These are phyloP conservation scores for Corapipo altera DNA, from an alignment of 2,113 vertebrate species.

Conservation along the genomic window DNA sequence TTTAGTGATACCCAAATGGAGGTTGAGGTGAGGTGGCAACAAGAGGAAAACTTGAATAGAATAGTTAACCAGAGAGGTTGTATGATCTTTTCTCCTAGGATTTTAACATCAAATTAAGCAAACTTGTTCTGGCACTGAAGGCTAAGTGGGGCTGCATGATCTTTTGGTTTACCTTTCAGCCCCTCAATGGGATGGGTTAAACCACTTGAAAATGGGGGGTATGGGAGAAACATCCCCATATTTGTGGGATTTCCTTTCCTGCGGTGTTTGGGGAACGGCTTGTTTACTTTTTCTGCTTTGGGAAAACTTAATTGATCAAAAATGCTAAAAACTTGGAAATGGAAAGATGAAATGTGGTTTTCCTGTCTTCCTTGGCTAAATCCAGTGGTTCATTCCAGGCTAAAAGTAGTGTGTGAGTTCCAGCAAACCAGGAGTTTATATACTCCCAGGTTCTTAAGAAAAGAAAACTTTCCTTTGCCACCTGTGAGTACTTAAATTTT, in stretches of 20 bases:
- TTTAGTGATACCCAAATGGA: neutral
- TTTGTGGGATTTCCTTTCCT: neutral
- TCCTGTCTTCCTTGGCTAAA: neutral
- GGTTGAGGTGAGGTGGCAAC: neutral
- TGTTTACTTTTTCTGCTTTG: neutral
- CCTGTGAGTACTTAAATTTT: neutral
- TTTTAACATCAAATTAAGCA: neutral
- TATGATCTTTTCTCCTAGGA: neutral
- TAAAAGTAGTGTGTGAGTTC: neutral
- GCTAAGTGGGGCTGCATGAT: neutral
- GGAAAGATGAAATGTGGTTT: neutral
- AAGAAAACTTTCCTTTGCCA: neutral
- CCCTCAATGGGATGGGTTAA: neutral
- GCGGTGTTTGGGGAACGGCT: neutral
- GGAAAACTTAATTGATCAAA: neutral
- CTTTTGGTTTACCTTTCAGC: neutral
- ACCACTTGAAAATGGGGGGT: neutral
- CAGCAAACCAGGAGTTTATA: neutral
- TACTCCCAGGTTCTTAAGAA: neutral
- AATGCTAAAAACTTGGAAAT: neutral
- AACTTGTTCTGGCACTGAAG: neutral
- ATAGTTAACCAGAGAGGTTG: neutral
- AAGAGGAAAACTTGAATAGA: neutral
- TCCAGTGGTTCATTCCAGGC: neutral
- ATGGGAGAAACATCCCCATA: neutral